These are phyloP conservation scores for Diploptera punctata DNA, from an alignment of 2,888 invertebrate species.

Conservation along the genomic window DNA sequence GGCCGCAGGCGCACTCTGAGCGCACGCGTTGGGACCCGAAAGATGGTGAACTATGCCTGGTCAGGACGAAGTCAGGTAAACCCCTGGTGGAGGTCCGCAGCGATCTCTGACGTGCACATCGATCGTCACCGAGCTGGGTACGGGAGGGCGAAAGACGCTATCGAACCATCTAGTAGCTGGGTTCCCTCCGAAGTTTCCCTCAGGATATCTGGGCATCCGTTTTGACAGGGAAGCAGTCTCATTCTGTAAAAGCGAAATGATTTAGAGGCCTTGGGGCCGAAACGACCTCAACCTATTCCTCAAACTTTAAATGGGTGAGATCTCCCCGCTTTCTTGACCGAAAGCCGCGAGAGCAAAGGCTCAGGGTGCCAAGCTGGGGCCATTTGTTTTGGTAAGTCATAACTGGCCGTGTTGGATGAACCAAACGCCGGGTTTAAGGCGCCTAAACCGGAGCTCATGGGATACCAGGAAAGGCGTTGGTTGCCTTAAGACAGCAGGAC, in stretches of 20 bases:
- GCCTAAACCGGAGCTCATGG: too few species aligned
- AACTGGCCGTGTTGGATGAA: conserved; percentile 83
- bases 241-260: conserved; percentile 78
- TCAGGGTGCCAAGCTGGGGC: conserved; percentile 72
- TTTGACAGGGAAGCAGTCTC: conserved; percentile 59
- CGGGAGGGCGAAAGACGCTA: conserved; percentile 75
- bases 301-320: conserved; percentile 80
- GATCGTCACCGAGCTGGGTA: conserved; percentile 78
- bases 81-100: conserved; percentile 75
- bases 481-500: too few species aligned
- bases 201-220: conserved; percentile 70
- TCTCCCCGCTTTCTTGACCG: conserved; percentile 66
- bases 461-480: too few species aligned
- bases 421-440: conserved; percentile 74
- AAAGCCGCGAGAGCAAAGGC: conserved; percentile 61
- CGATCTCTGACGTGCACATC: conserved; percentile 83
- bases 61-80: too few species aligned
- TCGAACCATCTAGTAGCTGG: conserved; percentile 81
- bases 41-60: too few species aligned
- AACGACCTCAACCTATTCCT: conserved; percentile 77
- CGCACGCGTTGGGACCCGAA: too few species aligned
- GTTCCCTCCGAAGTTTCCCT: conserved; percentile 79
- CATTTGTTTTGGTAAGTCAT: conserved; percentile 80
- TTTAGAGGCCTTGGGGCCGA: conserved; percentile 73
- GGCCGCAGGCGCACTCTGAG: too few species aligned